phyloP scores from a whole-genome alignment of 1,140 invertebrate genomes.

The Tetragonula clypearis region DNA sequence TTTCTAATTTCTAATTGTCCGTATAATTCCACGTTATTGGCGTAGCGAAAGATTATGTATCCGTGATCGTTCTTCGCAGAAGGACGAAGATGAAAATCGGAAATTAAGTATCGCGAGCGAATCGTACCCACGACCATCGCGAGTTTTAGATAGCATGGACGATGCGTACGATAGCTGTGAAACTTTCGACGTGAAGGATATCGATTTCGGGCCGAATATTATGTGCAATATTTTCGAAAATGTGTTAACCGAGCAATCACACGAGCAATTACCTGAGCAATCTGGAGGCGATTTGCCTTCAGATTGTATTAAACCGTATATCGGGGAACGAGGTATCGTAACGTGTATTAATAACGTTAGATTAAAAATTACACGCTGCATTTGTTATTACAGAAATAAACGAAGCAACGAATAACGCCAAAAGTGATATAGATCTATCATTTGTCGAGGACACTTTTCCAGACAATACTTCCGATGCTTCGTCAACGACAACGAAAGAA shows the following conservation, averaged over 20 bases:
- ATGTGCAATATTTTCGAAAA: not conserved
- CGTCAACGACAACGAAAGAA: conserved; percentile 27
- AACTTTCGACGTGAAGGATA: not conserved
- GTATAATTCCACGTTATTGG: not conserved
- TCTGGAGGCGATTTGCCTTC: not conserved
- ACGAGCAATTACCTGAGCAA: not conserved
- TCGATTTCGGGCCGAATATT: conserved; percentile 23
- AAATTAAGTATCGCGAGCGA: conserved; percentile 25
- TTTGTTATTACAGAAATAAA: not conserved
- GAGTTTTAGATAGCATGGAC: conserved; percentile 8
- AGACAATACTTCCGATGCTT: conserved; percentile 55
- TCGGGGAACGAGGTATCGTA: not conserved
- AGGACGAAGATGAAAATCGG: not conserved
- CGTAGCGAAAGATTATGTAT: not conserved
- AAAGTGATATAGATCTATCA: conserved; percentile 19
- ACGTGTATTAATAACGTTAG: not conserved
- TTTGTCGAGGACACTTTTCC: conserved; percentile 41
- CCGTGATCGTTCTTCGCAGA: too few relatives aligned
- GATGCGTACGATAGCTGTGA: not conserved
- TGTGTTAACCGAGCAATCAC: too few relatives aligned
- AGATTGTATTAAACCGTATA: not conserved
- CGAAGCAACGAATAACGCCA: not conserved
- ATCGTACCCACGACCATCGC: not conserved
- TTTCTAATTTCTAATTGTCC: not conserved
- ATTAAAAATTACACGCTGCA: too few relatives aligned